Percentiles rank a stretch among this genome's conserved stretches.
Evolutionary conservation across 2,113 vertebrate genomes (phyloP).

Genomic region (Antechinus stuartii): DNA sequence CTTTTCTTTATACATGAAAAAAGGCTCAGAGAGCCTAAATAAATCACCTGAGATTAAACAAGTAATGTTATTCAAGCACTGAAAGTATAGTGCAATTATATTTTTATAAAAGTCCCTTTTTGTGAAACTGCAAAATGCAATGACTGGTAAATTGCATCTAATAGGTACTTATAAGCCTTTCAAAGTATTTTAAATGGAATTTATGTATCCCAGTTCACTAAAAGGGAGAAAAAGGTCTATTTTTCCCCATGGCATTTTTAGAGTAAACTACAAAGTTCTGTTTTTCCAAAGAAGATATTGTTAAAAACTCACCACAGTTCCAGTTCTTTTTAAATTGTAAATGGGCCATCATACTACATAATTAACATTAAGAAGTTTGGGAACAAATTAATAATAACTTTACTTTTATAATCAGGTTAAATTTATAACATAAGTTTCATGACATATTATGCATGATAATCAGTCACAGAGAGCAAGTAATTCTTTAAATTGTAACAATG

Average conservation of each 20-base stretch:
- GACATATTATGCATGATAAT: neutral
- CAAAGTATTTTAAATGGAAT: constrained; percentile 13
- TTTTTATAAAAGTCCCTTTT: neutral
- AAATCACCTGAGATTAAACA: neutral
- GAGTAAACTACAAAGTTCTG: neutral
- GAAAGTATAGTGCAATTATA: neutral
- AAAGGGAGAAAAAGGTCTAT: neutral
- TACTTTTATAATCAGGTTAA: neutral
- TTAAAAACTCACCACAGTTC: neutral
- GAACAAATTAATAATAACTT: neutral
- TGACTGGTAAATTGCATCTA: neutral
- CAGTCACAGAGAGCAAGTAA: neutral
- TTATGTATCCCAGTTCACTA: neutral
- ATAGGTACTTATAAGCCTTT: neutral
- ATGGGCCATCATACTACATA: neutral
- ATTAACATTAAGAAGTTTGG: neutral
- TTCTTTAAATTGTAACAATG: neutral
- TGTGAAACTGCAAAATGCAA: neutral
- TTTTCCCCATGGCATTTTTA: constrained; percentile 1
- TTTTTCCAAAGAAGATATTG: neutral
- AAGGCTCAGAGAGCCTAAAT: neutral
- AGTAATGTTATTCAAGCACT: neutral
- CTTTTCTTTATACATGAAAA: neutral
- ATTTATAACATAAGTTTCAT: neutral
- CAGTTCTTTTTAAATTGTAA: neutral